Percentiles rank a stretch among this genome's conserved stretches.
Conservation (phyloP, 2,888 invertebrate genomes). For the Tetranychus piercei region DNA sequence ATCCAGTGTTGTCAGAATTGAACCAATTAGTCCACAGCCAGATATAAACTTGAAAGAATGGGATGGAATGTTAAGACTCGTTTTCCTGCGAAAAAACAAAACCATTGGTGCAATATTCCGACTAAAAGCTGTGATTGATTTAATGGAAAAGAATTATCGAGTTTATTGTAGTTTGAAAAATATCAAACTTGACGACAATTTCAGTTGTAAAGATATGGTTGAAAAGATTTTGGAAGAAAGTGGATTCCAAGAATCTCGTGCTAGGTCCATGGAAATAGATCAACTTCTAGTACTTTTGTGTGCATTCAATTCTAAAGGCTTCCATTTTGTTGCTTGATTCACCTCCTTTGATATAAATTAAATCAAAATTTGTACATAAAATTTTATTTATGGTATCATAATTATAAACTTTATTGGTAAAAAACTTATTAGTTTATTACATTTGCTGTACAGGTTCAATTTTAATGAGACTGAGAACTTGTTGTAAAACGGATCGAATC, state of each 20-base stretch:
- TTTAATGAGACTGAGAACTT: neutral
- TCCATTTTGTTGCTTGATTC: slow-evolving; percentile 49
- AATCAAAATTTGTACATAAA: no score
- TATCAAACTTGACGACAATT: slow-evolving; percentile 53
- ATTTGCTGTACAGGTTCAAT: neutral
- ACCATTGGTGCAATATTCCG: slow-evolving; percentile 75
- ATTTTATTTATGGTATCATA: no score
- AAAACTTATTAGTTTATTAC: neutral
- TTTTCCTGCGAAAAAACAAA: slow-evolving; percentile 90
- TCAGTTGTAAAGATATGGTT: slow-evolving; percentile 62
- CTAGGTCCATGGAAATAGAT: slow-evolving; percentile 84
- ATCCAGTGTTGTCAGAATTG: slow-evolving; percentile 89
- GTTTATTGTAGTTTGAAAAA: slow-evolving; percentile 70
- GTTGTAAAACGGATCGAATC: neutral
- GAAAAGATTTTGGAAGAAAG: slow-evolving; percentile 49
- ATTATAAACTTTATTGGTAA: no score
- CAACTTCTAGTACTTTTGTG: slow-evolving; percentile 60
- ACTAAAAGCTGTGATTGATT: slow-evolving; percentile 58
- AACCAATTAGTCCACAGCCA: slow-evolving; percentile 90
- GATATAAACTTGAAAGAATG: slow-evolving; percentile 89
- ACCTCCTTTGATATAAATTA: neutral
- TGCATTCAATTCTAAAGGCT: slow-evolving; percentile 72
- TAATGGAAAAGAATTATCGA: slow-evolving; percentile 75
- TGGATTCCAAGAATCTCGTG: slow-evolving; percentile 55
- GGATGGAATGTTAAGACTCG: slow-evolving; percentile 90